Conservation (phyloP, 2,113 vertebrate species). For the Spermophilus dauricus region DNA sequence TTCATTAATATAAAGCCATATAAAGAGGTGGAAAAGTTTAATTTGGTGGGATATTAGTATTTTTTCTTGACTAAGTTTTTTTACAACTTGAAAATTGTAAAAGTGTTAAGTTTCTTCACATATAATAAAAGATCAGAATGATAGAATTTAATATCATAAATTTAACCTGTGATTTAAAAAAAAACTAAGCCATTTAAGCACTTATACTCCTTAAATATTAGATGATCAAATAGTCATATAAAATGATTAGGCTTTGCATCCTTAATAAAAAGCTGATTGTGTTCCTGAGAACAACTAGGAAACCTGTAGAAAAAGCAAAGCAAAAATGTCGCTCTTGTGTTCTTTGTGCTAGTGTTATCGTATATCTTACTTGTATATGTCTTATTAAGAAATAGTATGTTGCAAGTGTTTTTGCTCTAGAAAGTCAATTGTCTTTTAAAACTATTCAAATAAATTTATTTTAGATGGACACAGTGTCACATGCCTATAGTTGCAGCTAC, state of each 20-base stretch:
- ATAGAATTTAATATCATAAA: background rate
- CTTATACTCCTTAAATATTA: background rate
- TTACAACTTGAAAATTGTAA: background rate
- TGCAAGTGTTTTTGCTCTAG: background rate
- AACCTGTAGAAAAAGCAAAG: background rate
- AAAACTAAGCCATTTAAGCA: background rate
- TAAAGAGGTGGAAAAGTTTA: background rate
- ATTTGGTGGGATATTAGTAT: background rate
- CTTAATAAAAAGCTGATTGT: background rate
- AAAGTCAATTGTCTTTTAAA: background rate
- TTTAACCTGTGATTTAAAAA: background rate
- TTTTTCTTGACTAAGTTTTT: background rate
- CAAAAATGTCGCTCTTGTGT: background rate
- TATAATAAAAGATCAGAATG: background rate
- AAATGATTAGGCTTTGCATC: background rate
- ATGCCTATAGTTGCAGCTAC: background rate
- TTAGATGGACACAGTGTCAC: background rate
- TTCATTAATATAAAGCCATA: background rate
- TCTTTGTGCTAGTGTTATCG: background rate
- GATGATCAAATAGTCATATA: background rate
- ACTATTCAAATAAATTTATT: background rate
- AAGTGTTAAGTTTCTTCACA: background rate
- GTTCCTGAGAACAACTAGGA: background rate
- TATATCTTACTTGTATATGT: background rate
- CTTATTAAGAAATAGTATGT: background rate